Base-by-base conservation (phyloP, 64 coral and sea anemone species). In the Platygyra sinensis region DNA sequence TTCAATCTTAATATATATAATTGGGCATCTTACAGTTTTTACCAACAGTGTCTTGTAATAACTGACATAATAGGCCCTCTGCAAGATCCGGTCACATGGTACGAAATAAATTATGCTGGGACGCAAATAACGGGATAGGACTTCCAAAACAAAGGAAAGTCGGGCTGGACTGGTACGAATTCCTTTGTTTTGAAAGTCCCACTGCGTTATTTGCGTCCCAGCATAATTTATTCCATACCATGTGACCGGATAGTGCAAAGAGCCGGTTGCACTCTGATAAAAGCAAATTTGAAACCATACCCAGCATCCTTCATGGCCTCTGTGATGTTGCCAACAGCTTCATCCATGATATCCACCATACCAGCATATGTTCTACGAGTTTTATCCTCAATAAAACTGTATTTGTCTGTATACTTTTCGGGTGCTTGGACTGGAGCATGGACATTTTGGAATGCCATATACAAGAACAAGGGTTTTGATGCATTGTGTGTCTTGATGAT, bases 391-490 rank as follows among this genome's bases (percentile, higher is more conserved):
- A 91, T 83, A 63, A 83, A 91, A 38, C 67, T 74, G 59, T 91
- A 91, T 15, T 91, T 82, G 22, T 83, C 30, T n/a, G 72, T 60
- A 62, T 83, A 91, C n/a, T 60, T 16, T 59, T 52, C 2, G 18
- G 89, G 89, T 31, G 89, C 89, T 76, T 91, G 63, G 63, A 83
- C 8, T 38, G 89, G 89, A 9, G 11, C 52, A 36, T 91, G 89
- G 52, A 82, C 78, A 82, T 90, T 90, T 90, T 90, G 88, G 63
- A 90, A 90, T 81, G 88, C 76, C 61, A 90, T 62, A 61, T 90
- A 90, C 22, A 90, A 30, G 32, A 90, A 90, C 10, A 90, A 52
- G 33, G 88, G 88, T 32, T 30, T 59, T 52, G 88, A 82, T 27
- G 76, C n/a, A 42, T 90, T 63, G 36, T 90, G 88, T n/a, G 60